These are phyloP conservation scores for Lagodon rhomboides DNA, from an alignment of 2,797 vertebrate species.

Conservation along the genomic window DNA sequence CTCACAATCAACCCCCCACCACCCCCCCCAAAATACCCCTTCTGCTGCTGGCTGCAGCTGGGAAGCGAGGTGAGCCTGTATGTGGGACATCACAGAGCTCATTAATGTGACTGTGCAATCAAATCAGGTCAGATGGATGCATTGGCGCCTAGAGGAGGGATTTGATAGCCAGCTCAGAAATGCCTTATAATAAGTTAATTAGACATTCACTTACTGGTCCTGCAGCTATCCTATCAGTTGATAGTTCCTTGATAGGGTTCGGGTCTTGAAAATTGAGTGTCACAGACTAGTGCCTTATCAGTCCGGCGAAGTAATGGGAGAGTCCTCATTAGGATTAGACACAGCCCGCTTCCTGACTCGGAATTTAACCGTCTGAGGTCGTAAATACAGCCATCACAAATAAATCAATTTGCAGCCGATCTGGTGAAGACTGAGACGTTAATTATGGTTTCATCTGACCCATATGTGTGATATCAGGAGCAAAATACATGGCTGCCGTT, in stretches of 20 bases:
- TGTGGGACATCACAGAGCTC: conserved; percentile 83
- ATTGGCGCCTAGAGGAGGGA: conserved; percentile 77
- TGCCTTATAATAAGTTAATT: conserved; percentile 85
- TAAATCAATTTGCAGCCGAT: conserved; percentile 58
- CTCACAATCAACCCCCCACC: conserved; percentile 60
- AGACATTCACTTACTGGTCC: conserved; percentile 82
- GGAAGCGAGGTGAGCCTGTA: conserved; percentile 72
- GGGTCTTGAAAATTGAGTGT: conserved; percentile 72
- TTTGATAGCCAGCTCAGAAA: conserved; percentile 82
- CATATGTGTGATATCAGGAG: conserved; percentile 61
- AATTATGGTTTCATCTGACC: conserved; percentile 56
- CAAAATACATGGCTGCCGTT: conserved; percentile 16
- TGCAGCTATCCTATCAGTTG: conserved; percentile 72
- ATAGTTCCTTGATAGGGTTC: conserved; percentile 79
- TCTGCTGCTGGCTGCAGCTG: conserved; percentile 63
- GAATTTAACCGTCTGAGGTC: conserved; percentile 49
- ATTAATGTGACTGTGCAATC: conserved; percentile 84
- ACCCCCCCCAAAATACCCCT: conserved; percentile 33
- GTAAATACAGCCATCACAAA: conserved; percentile 52
- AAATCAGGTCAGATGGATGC: conserved; percentile 86
- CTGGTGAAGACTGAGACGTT: conserved; percentile 53
- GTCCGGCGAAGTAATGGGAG: conserved; percentile 62
- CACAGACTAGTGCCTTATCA: conserved; percentile 72
- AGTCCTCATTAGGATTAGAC: conserved; percentile 77
- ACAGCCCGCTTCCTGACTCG: conserved; percentile 48